A percentile compares a stretch with the other conserved stretches of the same genome.
Evolutionary conservation across 2,797 vertebrate genomes (phyloP).

Genomic region (Rhodeus uyekii): DNA sequence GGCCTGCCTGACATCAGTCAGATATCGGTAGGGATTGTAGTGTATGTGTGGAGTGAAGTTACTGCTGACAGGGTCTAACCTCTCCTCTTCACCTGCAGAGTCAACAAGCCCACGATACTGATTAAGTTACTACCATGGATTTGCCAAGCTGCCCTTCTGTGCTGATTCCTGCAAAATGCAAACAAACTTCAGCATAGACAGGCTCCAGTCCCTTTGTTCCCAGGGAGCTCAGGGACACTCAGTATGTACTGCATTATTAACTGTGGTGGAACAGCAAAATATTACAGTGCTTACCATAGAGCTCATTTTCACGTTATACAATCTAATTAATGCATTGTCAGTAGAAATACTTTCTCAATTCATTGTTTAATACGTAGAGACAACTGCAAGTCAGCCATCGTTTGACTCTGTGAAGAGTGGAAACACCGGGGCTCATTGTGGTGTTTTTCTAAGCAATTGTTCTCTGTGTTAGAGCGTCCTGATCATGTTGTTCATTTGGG

Average conservation of each 20-base stretch:
- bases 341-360: background rate
- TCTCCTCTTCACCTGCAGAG: conserved; percentile 49
- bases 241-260: conserved; percentile 8
- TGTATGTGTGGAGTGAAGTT: conserved; percentile 46
- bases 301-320: background rate
- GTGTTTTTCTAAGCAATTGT: background rate
- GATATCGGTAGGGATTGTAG: background rate
- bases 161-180: conserved; percentile 65
- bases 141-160: conserved; percentile 56
- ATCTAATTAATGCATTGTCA: background rate
- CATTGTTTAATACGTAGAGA: background rate
- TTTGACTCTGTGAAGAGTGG: background rate
- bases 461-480: background rate
- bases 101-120: conserved; percentile 59
- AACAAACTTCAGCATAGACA: conserved; percentile 56
- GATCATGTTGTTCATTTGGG: background rate
- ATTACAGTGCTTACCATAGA: background rate
- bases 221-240: conserved; percentile 3
- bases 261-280: background rate
- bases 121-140: conserved; percentile 59
- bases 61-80: conserved; percentile 60
- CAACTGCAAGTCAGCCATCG: background rate
- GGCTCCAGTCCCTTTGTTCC: conserved; percentile 1
- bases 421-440: background rate
- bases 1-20: conserved; percentile 13